These are phyloP conservation scores for Falco berigora DNA, from an alignment of 2,797 vertebrate species.

Conservation along the genomic window DNA sequence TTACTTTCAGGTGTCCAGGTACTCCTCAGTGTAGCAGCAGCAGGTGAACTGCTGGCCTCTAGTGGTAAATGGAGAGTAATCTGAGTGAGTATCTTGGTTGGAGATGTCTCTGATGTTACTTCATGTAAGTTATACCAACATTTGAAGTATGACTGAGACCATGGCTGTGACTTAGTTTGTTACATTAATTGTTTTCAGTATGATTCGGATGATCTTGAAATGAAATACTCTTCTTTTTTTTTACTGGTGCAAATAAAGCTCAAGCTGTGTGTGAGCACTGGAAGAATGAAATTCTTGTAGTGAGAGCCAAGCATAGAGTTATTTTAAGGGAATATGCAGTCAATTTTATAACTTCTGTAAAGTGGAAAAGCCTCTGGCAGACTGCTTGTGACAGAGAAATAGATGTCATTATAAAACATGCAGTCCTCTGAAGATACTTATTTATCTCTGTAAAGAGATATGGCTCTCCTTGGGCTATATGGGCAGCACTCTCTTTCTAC, in stretches of 20 bases:
- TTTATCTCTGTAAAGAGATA: not conserved
- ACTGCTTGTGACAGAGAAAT: not conserved
- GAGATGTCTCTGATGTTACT: not conserved
- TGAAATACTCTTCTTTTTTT: not conserved
- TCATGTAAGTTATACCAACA: not conserved
- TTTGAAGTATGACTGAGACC: not conserved
- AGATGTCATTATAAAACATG: not conserved
- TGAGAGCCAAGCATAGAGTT: not conserved
- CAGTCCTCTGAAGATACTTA: not conserved
- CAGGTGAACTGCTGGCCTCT: conserved; percentile 38
- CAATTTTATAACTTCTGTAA: not conserved
- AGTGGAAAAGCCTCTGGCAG: not conserved
- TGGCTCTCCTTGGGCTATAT: not conserved
- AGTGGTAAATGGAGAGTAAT: not conserved
- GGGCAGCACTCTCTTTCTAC: not conserved
- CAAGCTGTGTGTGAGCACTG: not conserved
- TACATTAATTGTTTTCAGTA: not conserved
- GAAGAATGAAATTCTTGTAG: not conserved
- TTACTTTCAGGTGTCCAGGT: not conserved
- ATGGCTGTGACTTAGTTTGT: not conserved
- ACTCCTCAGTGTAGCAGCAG: not conserved
- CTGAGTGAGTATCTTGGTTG: not conserved
- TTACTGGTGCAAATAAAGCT: not conserved
- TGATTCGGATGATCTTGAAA: not conserved
- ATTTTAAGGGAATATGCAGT: not conserved